These are phyloP conservation scores for Hemithea aestivaria DNA, from an alignment of 2,888 invertebrate genomes.

Conservation along the genomic window DNA sequence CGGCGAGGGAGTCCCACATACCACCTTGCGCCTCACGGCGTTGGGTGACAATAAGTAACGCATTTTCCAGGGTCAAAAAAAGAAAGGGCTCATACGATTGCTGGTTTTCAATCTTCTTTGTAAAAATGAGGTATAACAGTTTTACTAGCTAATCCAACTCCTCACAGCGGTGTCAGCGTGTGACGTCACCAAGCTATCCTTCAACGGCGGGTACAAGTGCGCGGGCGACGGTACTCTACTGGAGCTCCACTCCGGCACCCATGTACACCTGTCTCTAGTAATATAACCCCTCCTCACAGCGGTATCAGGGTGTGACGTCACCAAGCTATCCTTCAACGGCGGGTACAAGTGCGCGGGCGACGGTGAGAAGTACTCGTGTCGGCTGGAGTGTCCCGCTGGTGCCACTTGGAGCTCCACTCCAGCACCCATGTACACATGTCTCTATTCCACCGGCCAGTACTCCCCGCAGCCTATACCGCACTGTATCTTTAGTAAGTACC, in stretches of 20 bases:
- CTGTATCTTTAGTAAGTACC: slow-evolving; percentile 81
- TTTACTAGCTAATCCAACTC: no score
- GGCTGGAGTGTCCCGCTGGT: slow-evolving; percentile 82
- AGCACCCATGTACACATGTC: slow-evolving; percentile 82
- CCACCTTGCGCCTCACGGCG: no score
- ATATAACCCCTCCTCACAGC: no score
- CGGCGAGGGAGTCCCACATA: no score
- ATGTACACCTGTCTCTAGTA: no score
- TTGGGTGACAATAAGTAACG: no score
- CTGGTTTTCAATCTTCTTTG: no score
- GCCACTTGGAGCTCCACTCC: slow-evolving; percentile 81
- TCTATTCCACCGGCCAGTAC: slow-evolving; percentile 82
- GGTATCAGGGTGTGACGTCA: slow-evolving; percentile 77
- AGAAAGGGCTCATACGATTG: no score
- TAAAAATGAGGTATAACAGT: no score
- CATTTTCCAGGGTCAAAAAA: no score
- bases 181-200: slow-evolving; percentile 80
- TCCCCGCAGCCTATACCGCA: slow-evolving; percentile 85
- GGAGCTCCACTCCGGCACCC: no score
- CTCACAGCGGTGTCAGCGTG: slow-evolving; percentile 81
- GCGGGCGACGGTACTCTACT: slow-evolving; percentile 75
- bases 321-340: slow-evolving; percentile 86
- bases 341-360: slow-evolving; percentile 85
- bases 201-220: slow-evolving; percentile 89
- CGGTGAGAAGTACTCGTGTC: slow-evolving; percentile 80